Base-by-base conservation (phyloP, 2,888 invertebrate genomes). In the Polymixis lichenea region DNA sequence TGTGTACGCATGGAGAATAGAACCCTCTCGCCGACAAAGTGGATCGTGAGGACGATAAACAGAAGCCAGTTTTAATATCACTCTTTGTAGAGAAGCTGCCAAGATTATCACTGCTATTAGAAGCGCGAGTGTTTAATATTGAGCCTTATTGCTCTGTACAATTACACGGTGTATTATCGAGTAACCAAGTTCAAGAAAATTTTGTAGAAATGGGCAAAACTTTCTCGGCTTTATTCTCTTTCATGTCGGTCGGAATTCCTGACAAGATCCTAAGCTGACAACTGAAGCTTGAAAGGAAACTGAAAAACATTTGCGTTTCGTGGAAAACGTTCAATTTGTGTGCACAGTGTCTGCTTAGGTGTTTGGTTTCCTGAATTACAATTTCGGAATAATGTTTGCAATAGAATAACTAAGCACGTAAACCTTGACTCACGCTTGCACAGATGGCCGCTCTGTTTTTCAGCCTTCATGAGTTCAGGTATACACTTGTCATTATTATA, bases 381-480 rank as follows among this genome's bases (percentile, higher is more conserved):
- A 75, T 68, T 79, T 77, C 61, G 22, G 62, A 70, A 65, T 61
- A 68, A 49, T 55, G 66, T 87, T 83, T 73, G 61, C 64, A 81
- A 64, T 66, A 72, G 64, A 85, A 84, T 73, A 71, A 69, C 77
- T 65, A 53, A 75, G 67, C 68, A 32, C 28, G 56, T 25, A 77
- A 58, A 49, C 56, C 61, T 80, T 79, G 87, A 80, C 70, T 83
- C 80, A 78, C 75, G 72, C 64, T 86, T 84, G 72, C 77, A 82
- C 87, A 87, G 88, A 88, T 53, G 61, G 15, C 22, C n/a, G 55
- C 46, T 64, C 64, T 86, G 82, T 87, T 86, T 83, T 88, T 85
- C 87, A 86, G 87, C 85, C 77, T 86, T 83, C 81, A 56, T 56
- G 58, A 70, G 83, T 86, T 86, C 80, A 80, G 61, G 69, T 77